Evolutionary conservation across 2,797 vertebrate genomes (phyloP).

Genomic region (Nyctalus aviator): DNA sequence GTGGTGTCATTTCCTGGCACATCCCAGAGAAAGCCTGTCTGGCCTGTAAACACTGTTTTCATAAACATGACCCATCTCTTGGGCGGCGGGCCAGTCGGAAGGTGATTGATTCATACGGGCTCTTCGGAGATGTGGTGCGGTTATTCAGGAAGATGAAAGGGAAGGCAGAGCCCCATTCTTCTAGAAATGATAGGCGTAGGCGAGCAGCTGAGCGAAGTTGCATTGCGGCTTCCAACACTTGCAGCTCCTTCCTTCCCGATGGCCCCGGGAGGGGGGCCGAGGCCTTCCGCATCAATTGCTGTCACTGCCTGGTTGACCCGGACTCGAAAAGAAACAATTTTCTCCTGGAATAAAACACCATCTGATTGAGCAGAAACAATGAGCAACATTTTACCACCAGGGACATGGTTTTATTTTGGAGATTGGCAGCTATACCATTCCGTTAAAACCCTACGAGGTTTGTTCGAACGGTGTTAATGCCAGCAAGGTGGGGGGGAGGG

Average conservation of each 20-base stretch:
- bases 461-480: conserved; percentile 37
- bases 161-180: background rate
- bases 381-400: conserved; percentile 10
- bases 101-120: conserved; percentile 44
- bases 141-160: conserved; percentile 12
- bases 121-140: conserved; percentile 35
- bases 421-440: conserved; percentile 23
- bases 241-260: background rate
- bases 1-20: conserved; percentile 11
- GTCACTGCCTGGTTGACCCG: background rate
- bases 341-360: conserved; percentile 28
- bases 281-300: background rate
- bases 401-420: conserved; percentile 57
- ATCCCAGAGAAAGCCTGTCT: conserved; percentile 19
- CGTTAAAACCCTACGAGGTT: conserved; percentile 3
- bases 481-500: background rate
- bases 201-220: background rate
- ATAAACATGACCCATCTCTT: conserved; percentile 19
- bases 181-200: background rate
- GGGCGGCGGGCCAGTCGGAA: conserved; percentile 3
- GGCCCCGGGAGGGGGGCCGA: background rate
- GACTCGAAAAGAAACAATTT: conserved; percentile 52
- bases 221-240: background rate
- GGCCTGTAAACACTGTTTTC: conserved; percentile 47
- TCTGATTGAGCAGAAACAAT: conserved; percentile 35